Conservation (phyloP, 2,797 vertebrate genomes). For the Synaphobranchus kaupii region DNA sequence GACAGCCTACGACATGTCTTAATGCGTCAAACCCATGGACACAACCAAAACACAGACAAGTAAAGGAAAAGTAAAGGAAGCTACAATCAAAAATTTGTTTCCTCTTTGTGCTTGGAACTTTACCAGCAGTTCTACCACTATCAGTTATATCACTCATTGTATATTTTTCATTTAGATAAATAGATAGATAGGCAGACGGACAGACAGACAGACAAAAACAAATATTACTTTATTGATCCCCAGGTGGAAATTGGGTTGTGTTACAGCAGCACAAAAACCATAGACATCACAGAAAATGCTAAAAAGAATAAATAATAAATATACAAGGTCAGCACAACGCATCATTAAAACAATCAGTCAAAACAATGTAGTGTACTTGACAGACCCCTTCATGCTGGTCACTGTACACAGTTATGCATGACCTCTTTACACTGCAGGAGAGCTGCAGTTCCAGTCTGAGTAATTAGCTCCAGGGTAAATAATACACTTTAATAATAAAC, state of each 20-base stretch:
- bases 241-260: no score
- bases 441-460: background rate
- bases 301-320: no score
- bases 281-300: no score
- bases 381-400: background rate
- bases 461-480: background rate
- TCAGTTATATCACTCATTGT: background rate
- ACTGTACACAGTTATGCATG: background rate
- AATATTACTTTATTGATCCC: no score
- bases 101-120: background rate
- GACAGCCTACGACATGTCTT: background rate
- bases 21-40: background rate
- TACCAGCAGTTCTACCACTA: background rate
- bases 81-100: background rate
- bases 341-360: no score
- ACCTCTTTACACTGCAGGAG: background rate
- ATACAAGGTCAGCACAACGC: no score
- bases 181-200: no score
- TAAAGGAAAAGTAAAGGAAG: no score
- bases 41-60: background rate
- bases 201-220: no score
- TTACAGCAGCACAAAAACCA: no score
- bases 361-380: background rate
- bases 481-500: background rate
- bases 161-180: background rate